Conservation (phyloP, 2,113 vertebrate species). For the Pica pica region DNA sequence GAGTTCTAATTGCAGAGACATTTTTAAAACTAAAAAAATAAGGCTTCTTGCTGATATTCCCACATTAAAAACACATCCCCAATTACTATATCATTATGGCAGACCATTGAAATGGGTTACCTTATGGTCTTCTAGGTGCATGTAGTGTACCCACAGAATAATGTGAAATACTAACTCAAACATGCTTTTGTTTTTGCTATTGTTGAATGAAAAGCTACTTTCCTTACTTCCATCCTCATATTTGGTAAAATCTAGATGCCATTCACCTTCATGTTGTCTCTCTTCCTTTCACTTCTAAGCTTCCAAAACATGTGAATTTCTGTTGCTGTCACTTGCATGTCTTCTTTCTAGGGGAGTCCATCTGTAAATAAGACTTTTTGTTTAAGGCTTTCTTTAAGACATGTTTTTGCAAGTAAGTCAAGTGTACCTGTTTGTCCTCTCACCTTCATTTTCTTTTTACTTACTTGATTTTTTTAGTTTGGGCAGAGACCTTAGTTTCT, state of each 20-base stretch:
- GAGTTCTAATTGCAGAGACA: background rate
- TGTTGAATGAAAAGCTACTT: background rate
- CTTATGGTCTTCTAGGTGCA: background rate
- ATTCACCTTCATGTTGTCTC: background rate
- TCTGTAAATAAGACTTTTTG: background rate
- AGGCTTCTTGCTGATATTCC: background rate
- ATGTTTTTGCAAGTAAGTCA: background rate
- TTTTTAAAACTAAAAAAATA: background rate
- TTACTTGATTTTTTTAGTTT: background rate
- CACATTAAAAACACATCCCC: background rate
- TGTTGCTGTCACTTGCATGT: background rate
- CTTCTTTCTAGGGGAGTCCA: background rate
- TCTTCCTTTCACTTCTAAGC: background rate
- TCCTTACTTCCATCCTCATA: background rate
- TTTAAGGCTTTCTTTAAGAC: background rate
- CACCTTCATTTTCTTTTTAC: background rate
- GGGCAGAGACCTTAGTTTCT: background rate
- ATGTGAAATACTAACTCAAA: background rate
- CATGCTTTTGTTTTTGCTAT: background rate
- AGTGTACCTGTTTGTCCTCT: background rate
- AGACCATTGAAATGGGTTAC: background rate
- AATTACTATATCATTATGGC: background rate
- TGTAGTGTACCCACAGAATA: background rate
- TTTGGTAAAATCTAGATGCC: background rate
- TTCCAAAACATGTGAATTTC: background rate